Conservation (phyloP, 2,797 vertebrate genomes). For the Gymnoscopelus braueri region DNA sequence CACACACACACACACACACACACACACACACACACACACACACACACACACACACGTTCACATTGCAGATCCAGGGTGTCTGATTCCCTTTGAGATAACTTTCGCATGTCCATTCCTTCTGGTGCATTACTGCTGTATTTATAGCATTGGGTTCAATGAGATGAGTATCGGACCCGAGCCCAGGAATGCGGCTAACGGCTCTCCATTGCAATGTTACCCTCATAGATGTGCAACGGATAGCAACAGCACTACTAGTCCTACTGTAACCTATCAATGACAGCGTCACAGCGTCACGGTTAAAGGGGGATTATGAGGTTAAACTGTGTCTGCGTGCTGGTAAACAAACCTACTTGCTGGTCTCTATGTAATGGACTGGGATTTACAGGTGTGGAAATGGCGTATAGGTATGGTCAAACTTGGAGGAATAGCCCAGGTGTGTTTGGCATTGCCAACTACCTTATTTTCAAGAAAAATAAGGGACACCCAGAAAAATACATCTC, state of each 20-base stretch:
- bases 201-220: slow-evolving; percentile 19
- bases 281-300: too few species aligned
- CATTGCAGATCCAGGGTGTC: slow-evolving; percentile 72
- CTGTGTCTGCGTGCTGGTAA: not conserved
- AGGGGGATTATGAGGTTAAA: not conserved
- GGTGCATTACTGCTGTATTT: slow-evolving; percentile 73
- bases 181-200: slow-evolving; percentile 36
- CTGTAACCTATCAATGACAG: not conserved
- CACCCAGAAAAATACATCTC: too few species aligned
- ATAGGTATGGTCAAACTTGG: not conserved
- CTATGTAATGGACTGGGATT: slow-evolving; percentile 16
- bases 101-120: slow-evolving; percentile 69
- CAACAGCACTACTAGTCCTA: not conserved
- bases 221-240: slow-evolving; percentile 29
- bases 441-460: not conserved
- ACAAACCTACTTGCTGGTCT: not conserved
- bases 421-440: slow-evolving; percentile 40
- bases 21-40: slow-evolving; percentile 64
- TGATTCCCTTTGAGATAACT: slow-evolving; percentile 75
- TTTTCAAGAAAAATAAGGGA: too few species aligned
- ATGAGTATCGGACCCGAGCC: slow-evolving; percentile 52
- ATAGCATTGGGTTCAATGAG: slow-evolving; percentile 71
- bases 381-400: slow-evolving; percentile 22
- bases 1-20: slow-evolving; percentile 69
- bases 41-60: slow-evolving; percentile 70